Base-by-base conservation (phyloP, 2,113 vertebrate genomes). In the Balaenoptera acutorostrata region DNA sequence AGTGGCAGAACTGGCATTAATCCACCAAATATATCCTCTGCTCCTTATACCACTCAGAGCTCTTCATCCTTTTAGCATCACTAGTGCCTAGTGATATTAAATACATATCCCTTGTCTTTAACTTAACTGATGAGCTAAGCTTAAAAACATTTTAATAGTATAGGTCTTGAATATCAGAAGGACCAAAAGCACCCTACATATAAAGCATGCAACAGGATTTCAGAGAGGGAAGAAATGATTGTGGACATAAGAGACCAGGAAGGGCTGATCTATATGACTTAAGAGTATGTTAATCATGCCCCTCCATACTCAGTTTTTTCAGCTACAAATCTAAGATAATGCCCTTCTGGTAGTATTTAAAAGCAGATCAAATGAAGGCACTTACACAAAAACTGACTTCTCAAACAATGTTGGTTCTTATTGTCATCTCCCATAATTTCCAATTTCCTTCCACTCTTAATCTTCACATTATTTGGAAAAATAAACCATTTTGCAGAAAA, bases 1-100 rank as follows among this genome's bases (percentile, higher is more conserved):
- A 97, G 74, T 90, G 90, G 82, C 61, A 93, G 31, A 93, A 86
- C 31, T 94, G 80, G 92, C 84, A 90, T 90, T 69, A n/a, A 23
- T 75, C 29, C 39, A 80, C 74, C 72, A 87, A 63, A 74, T 84
- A 84, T 52, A 71, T 33, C 66, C 15, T 90, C 63, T 90, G 69
- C 86, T 92, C 57, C 36, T 41, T 46, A 1, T 25, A 36, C 71
- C 23, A 8, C 39, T 27, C 36, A 44, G 46, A 74, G 25, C 15
- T 86, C 46, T 31, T 88, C 75, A 66, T 39, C 36, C 57, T 92
- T 93, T 89, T 71, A 82, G 59, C 69, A 78, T 31, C 71, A 52
- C 29, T 33, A 61, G 68, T 36, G 36, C 36, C 46, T 66, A 78
- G 49, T 66, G 31, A 66, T 59, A 92, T 49, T 88, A 84, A 74